Evolutionary conservation across 2,113 vertebrate genomes (phyloP).

Genomic region (Hippocampus mohnikei): DNA sequence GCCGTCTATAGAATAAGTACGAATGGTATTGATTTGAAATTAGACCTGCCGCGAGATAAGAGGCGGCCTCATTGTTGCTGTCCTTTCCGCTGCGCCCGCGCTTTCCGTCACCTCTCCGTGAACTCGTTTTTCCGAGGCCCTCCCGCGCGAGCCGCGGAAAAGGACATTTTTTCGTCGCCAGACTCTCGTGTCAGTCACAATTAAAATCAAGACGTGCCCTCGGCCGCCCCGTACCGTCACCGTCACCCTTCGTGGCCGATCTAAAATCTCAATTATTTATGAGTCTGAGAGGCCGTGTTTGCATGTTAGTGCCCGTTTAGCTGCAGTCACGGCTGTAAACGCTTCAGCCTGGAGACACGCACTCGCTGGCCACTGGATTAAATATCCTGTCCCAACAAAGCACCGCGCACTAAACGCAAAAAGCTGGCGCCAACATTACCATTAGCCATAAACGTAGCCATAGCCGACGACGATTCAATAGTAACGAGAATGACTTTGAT

Average conservation of each 20-base stretch:
- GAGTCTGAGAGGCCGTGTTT: neutral
- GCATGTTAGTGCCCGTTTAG: slow-evolving; percentile 1
- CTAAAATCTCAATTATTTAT: slow-evolving; percentile 2
- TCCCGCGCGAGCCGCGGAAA: neutral
- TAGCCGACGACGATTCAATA: neutral
- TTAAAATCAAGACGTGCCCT: slow-evolving; percentile 4
- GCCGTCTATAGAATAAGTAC: neutral
- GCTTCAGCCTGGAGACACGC: neutral
- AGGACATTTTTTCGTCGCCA: neutral
- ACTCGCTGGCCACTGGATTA: neutral
- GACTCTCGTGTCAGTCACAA: neutral
- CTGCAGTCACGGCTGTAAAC: slow-evolving; percentile 3
- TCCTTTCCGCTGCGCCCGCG: neutral
- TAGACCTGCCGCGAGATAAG: neutral
- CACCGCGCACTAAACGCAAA: neutral
- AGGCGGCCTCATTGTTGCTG: neutral
- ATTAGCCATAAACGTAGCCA: neutral
- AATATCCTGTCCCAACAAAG: neutral
- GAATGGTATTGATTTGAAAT: neutral
- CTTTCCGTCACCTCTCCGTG: neutral
- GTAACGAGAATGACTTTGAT: neutral
- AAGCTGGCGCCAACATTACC: neutral
- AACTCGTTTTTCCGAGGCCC: neutral
- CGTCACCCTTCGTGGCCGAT: neutral
- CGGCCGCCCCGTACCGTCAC: neutral